Evolutionary conservation across 2,888 invertebrate species (phyloP).

Genomic region (Pemphredon lugubris): DNA sequence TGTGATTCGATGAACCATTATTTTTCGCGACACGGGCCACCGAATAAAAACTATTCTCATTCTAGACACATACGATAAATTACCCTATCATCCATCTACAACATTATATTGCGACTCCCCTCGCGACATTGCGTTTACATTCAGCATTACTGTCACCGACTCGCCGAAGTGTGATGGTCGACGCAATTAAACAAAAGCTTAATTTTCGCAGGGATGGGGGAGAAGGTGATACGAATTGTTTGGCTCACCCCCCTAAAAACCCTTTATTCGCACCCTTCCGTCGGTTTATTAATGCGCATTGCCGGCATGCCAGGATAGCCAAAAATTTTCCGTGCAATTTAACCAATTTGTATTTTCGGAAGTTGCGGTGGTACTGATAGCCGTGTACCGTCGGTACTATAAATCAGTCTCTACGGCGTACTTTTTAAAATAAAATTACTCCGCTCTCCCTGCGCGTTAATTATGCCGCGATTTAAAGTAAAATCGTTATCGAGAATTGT

Average conservation of each 20-base stretch:
- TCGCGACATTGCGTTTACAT: slow-evolving; percentile 22
- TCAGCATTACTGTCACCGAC: slow-evolving; percentile 41
- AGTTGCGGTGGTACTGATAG: slow-evolving; percentile 41
- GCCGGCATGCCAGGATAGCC: slow-evolving; percentile 56
- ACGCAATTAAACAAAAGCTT: slow-evolving; percentile 66
- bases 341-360: slow-evolving; percentile 68
- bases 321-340: slow-evolving; percentile 74
- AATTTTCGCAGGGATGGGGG: slow-evolving; percentile 48
- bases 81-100: slow-evolving; percentile 26
- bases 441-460: slow-evolving; percentile 20
- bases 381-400: slow-evolving; percentile 9
- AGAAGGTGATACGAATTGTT: slow-evolving; percentile 49
- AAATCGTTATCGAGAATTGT: too few species aligned
- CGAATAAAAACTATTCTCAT: too few species aligned
- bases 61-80: too few species aligned
- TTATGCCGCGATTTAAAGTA: slow-evolving; percentile 27
- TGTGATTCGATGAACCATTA: too few species aligned
- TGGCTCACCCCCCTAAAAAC: slow-evolving; percentile 37
- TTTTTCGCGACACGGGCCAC: too few species aligned
- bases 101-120: slow-evolving; percentile 47
- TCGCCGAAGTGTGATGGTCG: slow-evolving; percentile 46
- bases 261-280: slow-evolving; percentile 59
- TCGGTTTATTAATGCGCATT: slow-evolving; percentile 72
- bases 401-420: slow-evolving; percentile 33
- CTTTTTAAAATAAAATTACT: slow-evolving; percentile 16